Conservation (phyloP, 2,113 vertebrate genomes). For the Salvelinus fontinalis region DNA sequence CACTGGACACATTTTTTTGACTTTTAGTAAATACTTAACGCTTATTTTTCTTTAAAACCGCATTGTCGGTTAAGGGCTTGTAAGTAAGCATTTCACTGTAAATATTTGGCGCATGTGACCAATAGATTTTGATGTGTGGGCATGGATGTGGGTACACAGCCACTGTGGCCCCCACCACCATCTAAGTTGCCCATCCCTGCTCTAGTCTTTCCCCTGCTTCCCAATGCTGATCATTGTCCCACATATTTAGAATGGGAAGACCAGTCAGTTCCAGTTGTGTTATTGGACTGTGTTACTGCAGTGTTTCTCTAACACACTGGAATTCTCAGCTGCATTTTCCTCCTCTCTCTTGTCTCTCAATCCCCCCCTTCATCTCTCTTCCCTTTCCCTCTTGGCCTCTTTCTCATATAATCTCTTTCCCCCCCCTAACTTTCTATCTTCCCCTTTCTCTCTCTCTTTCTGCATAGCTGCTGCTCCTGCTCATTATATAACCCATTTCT, state of each 20-base stretch:
- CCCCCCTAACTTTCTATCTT: not conserved
- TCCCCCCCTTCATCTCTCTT: no score
- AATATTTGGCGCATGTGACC: no score
- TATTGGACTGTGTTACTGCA: not conserved
- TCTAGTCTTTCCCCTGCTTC: not conserved
- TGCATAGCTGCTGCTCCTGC: constrained; percentile 1
- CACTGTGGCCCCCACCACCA: no score
- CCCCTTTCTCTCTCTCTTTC: not conserved
- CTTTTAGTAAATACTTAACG: no score
- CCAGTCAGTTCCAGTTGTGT: no score
- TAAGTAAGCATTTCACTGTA: no score
- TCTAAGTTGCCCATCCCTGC: not conserved
- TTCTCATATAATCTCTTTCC: not conserved
- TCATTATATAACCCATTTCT: not conserved
- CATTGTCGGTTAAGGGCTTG: no score
- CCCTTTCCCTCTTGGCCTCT: not conserved
- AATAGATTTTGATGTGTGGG: no score
- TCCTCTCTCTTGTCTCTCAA: not conserved
- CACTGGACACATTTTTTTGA: no score
- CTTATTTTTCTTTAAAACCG: no score
- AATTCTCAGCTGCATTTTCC: constrained; percentile 6
- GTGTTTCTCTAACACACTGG: not conserved
- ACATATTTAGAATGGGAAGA: no score
- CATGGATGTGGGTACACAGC: no score
- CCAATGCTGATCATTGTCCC: not conserved